Evolutionary conservation across 2,888 invertebrate species (phyloP).

Genomic region (Plagiodera versicolora): DNA sequence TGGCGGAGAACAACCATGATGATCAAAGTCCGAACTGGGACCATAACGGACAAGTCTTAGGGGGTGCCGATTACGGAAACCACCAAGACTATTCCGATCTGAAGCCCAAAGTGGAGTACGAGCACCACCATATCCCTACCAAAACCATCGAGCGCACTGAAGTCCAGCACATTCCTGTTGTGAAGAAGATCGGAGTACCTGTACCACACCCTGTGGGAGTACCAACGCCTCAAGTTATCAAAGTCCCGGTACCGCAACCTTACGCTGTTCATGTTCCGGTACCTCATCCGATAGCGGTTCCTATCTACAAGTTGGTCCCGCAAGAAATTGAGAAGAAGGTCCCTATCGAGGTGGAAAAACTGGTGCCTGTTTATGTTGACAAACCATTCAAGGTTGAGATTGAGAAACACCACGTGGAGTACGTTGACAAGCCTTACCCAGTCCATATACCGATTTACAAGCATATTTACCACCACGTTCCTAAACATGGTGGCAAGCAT

Average conservation of each 20-base stretch:
- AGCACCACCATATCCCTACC: constrained; percentile 58
- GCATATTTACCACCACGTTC: constrained; percentile 67
- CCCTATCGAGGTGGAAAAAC: constrained; percentile 73
- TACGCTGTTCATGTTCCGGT: constrained; percentile 72
- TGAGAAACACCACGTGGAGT: constrained; percentile 71
- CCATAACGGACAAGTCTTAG: constrained; percentile 29
- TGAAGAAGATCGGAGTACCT: constrained; percentile 72
- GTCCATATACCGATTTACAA: constrained; percentile 75
- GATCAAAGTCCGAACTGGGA: constrained; percentile 23
- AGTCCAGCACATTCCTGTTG: constrained; percentile 69
- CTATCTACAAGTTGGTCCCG: constrained; percentile 72
- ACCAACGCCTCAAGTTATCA: constrained; percentile 69
- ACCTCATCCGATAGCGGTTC: constrained; percentile 72
- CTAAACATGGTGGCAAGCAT: constrained; percentile 39
- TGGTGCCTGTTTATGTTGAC: constrained; percentile 70
- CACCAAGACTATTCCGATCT: constrained; percentile 54
- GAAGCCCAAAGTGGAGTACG: constrained; percentile 56
- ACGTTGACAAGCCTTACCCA: constrained; percentile 68
- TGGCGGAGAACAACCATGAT: not conserved
- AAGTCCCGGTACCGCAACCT: constrained; percentile 73
- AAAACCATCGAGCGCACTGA: constrained; percentile 70
- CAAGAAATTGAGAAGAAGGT: constrained; percentile 73
- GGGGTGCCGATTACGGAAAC: constrained; percentile 38
- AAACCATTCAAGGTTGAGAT: constrained; percentile 76
- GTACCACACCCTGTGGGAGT: constrained; percentile 75